Evolutionary conservation across 2,113 vertebrate genomes (phyloP), one percentile per base, ranked within the genome.

Genomic region (Chaenocephalus aceratus): DNA sequence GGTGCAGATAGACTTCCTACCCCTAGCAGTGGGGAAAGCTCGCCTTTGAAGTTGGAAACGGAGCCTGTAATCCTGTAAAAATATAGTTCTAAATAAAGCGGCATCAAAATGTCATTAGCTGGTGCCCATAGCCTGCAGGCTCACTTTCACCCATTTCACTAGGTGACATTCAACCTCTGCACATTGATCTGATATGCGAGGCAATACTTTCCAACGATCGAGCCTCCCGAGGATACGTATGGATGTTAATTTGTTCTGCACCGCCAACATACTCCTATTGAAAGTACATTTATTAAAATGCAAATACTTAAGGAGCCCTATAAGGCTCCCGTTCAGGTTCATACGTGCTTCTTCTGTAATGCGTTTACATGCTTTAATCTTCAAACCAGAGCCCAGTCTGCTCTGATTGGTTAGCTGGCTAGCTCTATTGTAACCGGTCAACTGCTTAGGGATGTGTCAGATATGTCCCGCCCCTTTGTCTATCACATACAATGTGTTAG

Each of bases 101-200:
- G 89, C 91, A 93, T 93, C 83, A 94, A 94, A 94, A 77, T 88
- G 85, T 91, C 87, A 94, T 92, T 86, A 91, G 89, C 78, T 72
- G 56, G 65, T 80, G 60, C 63, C 77, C 70, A 21, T 63, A 75
- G 80, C 67, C 78, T 23, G 58, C 9, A 56, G 88, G 86, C 87
- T 93, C 86, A 74, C 87, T 91, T 92, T 90, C 89, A 89, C 88
- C 74, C 51, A 51, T 85, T 86, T 85, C 75, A 82, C 66, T 51
- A 1, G 76, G 71, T 86, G 91, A 89, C 88, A 88, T 82, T 88
- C 78, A 80, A 85, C 86, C 77, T 87, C 90, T 79, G 70, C 66
- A 68, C 84, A 89, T 88, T 71, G 78, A 90, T 91, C 87, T 63
- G 77, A 61, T 46, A 59, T 64, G 56, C 23, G 58, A 75, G 26